Evolutionary conservation across 2,888 invertebrate species (phyloP).

Genomic region (Bombylius discolor): DNA sequence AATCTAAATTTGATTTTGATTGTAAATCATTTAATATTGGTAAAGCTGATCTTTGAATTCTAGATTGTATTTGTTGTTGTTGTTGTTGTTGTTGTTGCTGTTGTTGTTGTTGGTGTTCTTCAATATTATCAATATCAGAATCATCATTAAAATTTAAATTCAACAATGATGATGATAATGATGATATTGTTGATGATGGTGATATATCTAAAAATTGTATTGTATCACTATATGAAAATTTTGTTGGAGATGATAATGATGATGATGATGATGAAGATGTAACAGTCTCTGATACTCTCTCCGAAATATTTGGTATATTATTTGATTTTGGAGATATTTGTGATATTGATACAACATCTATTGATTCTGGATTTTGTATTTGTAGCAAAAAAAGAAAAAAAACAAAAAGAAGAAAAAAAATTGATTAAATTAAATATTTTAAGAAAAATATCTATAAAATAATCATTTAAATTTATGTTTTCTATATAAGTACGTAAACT

Average conservation of each 20-base stretch:
- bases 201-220: not conserved
- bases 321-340: constrained; percentile 57
- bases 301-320: constrained; percentile 5
- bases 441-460: no score
- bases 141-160: not conserved
- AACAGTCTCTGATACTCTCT: not conserved
- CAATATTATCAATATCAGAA: constrained; percentile 17
- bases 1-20: constrained; percentile 24
- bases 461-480: no score
- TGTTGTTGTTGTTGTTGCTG: no score
- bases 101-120: constrained; percentile 21
- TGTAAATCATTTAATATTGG: constrained; percentile 46
- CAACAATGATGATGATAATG: not conserved
- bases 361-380: no score
- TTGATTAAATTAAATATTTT: no score
- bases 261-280: not conserved
- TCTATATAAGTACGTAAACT: no score
- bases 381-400: no score
- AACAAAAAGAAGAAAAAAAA: no score
- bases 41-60: constrained; percentile 44
- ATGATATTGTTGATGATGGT: not conserved
- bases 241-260: not conserved
- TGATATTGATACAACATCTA: constrained; percentile 39
- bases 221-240: not conserved
- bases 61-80: constrained; percentile 22